A percentile compares a stretch with the other conserved stretches of the same genome.
phyloP scores from a whole-genome alignment of 2,797 vertebrate species.

The Poeciliopsis infans region DNA sequence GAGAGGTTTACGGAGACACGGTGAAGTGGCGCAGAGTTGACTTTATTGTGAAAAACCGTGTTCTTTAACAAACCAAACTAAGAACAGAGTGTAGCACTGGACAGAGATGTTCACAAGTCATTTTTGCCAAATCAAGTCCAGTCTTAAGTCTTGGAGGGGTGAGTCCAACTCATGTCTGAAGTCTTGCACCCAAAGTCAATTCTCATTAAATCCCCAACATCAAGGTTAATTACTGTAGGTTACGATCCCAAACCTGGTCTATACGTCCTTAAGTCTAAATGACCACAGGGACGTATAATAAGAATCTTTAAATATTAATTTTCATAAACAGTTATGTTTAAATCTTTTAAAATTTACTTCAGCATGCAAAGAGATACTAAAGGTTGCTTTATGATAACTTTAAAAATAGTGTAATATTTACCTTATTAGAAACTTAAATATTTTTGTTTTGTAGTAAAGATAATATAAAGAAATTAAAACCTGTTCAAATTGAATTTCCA shows the following conservation, averaged over 20 bases:
- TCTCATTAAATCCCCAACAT: background rate
- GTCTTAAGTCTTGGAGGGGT: background rate
- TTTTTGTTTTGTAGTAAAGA: too few species aligned
- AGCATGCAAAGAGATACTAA: too few species aligned
- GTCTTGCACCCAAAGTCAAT: background rate
- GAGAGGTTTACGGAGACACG: background rate
- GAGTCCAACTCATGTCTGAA: background rate
- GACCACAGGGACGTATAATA: background rate
- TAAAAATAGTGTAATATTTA: too few species aligned
- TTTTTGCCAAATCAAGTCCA: background rate
- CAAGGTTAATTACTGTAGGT: background rate
- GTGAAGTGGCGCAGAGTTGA: background rate
- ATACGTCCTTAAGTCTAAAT: background rate
- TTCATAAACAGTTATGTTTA: background rate
- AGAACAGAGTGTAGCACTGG: background rate
- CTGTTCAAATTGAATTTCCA: too few species aligned
- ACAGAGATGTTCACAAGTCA: background rate
- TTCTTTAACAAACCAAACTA: background rate
- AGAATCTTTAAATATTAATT: background rate
- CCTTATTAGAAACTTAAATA: too few species aligned
- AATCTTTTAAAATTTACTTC: background rate
- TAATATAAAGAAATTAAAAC: too few species aligned
- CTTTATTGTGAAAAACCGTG: background rate
- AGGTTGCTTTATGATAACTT: too few species aligned
- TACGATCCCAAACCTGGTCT: background rate